Percentiles rank a stretch among this genome's conserved stretches.
Evolutionary conservation across 2,888 invertebrate species (phyloP).

Genomic region (Tanypteryx hageni): DNA sequence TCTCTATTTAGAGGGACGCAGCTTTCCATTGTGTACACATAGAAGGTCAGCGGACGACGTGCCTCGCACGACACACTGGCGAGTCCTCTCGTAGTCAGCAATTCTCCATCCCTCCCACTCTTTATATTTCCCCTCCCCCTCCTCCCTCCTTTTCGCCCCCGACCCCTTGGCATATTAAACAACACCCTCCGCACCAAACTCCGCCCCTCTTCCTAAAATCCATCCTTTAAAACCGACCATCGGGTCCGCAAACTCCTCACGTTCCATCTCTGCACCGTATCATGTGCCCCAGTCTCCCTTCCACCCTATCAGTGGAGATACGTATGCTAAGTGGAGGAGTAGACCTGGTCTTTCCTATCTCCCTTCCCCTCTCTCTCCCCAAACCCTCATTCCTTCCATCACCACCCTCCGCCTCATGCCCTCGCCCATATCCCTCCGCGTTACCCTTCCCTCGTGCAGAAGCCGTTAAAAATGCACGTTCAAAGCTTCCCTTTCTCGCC

Average conservation of each 20-base stretch:
- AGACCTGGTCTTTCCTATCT: neutral
- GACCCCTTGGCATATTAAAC: too few relatives aligned
- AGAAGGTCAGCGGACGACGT: neutral
- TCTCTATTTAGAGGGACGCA: neutral
- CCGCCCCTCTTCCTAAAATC: neutral
- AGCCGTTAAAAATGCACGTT: slow-evolving; percentile 1
- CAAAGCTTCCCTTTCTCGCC: slow-evolving; percentile 34
- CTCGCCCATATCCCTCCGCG: neutral
- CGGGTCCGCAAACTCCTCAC: neutral
- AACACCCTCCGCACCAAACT: too few relatives aligned
- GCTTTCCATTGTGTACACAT: neutral
- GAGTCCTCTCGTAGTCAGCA: neutral
- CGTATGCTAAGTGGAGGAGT: neutral
- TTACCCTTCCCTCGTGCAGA: neutral
- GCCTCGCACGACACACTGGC: neutral
- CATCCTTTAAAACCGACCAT: neutral
- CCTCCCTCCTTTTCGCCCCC: neutral
- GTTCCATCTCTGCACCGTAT: neutral
- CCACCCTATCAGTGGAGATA: neutral
- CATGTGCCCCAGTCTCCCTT: neutral
- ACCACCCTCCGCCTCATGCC: neutral
- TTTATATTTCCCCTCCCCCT: neutral
- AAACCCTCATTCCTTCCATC: neutral
- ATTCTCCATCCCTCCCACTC: neutral
- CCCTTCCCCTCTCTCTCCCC: neutral